phyloP scores from a whole-genome alignment of 2,797 vertebrate genomes.

The Sciaenops ocellatus region DNA sequence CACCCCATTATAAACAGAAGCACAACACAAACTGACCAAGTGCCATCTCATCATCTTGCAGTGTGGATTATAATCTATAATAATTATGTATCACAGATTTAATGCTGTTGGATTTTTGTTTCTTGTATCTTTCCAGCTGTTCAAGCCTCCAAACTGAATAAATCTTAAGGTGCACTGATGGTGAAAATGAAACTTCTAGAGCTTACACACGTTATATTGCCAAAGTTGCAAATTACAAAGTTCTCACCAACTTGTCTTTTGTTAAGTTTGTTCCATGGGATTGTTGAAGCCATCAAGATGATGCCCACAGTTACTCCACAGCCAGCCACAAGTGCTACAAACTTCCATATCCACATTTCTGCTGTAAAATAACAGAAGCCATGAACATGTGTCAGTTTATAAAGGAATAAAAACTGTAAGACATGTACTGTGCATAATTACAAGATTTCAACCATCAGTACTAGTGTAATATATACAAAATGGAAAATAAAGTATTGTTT shows the following conservation, averaged over 20 bases:
- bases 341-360: background rate
- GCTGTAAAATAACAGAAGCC: background rate
- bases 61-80: background rate
- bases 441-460: background rate
- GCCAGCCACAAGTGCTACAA: background rate
- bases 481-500: no score
- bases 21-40: no score
- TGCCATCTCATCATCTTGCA: no score
- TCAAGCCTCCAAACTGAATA: background rate
- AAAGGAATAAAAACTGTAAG: background rate
- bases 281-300: background rate
- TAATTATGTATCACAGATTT: background rate
- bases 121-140: background rate
- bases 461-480: no score
- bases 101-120: background rate
- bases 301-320: conserved; percentile 32
- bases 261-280: background rate
- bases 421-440: background rate
- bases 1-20: no score
- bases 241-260: conserved; percentile 39
- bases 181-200: background rate
- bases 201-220: no score
- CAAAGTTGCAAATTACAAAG: no score
- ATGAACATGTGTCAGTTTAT: background rate
- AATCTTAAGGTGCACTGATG: background rate